Evolutionary conservation across 2,113 vertebrate species (phyloP).

Genomic region (Xiphorhynchus elegans): DNA sequence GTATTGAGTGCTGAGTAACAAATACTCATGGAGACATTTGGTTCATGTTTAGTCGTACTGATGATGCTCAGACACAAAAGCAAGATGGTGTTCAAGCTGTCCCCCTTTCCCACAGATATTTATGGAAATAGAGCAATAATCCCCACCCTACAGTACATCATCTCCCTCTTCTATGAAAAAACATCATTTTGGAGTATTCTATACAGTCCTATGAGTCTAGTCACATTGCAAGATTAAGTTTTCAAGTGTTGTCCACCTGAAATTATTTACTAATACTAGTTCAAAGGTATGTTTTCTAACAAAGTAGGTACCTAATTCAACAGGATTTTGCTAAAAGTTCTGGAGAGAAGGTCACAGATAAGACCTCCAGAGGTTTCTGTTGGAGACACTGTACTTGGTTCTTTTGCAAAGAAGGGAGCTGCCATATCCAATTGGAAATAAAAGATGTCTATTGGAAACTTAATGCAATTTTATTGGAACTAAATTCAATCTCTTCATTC

Average conservation of each 20-base stretch:
- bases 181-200: neutral
- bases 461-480: slow-evolving; percentile 55
- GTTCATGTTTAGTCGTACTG: neutral
- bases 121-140: neutral
- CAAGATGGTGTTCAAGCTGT: neutral
- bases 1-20: neutral
- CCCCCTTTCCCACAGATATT: neutral
- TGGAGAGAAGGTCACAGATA: slow-evolving; percentile 25
- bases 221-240: neutral
- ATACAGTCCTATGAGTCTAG: neutral
- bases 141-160: too few relatives aligned
- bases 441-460: slow-evolving; percentile 30
- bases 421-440: slow-evolving; percentile 60
- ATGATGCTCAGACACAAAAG: neutral
- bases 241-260: neutral
- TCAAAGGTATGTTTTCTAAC: neutral
- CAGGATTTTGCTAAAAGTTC: slow-evolving; percentile 17
- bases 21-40: neutral
- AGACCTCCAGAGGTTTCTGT: slow-evolving; percentile 30
- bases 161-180: neutral
- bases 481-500: slow-evolving; percentile 57
- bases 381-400: neutral
- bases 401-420: slow-evolving; percentile 23
- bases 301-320: neutral
- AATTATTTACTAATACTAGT: neutral